phyloP scores from a whole-genome alignment of 2,888 invertebrate genomes.

The Aproaerema taeniolella region DNA sequence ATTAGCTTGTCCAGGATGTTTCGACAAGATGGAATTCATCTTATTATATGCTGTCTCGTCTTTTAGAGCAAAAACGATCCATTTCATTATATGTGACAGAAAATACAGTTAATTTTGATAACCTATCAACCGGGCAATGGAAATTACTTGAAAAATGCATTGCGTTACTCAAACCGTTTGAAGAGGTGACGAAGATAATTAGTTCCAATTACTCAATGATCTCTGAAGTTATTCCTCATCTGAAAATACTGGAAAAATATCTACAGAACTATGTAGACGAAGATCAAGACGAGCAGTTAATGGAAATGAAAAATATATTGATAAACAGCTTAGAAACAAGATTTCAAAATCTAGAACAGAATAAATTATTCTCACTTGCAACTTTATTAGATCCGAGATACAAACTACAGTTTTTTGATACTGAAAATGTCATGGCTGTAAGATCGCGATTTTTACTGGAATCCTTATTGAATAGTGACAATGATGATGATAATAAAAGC shows the following conservation, averaged over 20 bases:
- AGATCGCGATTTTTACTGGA: not conserved
- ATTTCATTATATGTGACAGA: not conserved
- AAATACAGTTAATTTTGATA: not conserved
- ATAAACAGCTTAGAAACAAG: not conserved
- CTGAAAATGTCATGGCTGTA: not conserved
- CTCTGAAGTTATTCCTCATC: conserved; percentile 15
- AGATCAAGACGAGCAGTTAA: conserved; percentile 4
- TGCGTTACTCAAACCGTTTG: conserved; percentile 11
- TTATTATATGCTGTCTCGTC: conserved; percentile 9
- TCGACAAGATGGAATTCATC: conserved; percentile 11
- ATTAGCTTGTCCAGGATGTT: conserved; percentile 11
- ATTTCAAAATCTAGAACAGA: conserved; percentile 5
- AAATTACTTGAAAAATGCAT: conserved; percentile 4
- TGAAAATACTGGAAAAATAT: conserved; percentile 12
- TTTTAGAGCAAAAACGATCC: conserved; percentile 6
- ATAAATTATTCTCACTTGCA: not conserved
- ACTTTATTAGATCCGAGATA: conserved; percentile 9
- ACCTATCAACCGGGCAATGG: not conserved
- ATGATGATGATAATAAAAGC: conserved; percentile 1
- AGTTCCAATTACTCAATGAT: conserved; percentile 13
- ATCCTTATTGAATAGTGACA: not conserved
- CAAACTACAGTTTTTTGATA: conserved; percentile 8
- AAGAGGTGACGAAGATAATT: conserved; percentile 13
- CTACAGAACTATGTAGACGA: conserved; percentile 6
- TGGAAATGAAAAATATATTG: too few relatives aligned